Evolutionary conservation across 2,797 vertebrate species (phyloP), one percentile per base, ranked within the genome.

Genomic region (Sebastes cheni): DNA sequence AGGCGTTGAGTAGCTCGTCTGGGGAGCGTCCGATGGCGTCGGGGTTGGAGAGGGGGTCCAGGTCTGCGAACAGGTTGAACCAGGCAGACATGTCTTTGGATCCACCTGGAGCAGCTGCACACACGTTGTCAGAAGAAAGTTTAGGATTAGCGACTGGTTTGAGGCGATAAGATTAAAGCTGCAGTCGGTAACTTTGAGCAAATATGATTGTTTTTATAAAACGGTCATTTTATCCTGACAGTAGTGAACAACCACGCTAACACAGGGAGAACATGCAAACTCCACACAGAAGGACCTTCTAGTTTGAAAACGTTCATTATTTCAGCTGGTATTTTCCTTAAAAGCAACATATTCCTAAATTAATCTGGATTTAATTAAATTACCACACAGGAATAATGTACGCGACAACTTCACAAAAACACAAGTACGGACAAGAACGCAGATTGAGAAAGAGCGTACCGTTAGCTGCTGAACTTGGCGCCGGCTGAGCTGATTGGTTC

Each of bases 61-160:
- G 91, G 90, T 97, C 96, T 66, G 95, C 96, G 65, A 96, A 97
- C 66, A 96, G 94, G 86, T 87, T 96, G 90, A 97, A 96, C 96
- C 94, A 92, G 29, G 94, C 94, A 12, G 96, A 96, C 96, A 96
- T 95, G 91, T 96, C 95, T 88, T 95, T 91, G 67, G 89, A 93
- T 29, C 69, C 91, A 66, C 88, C 86, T 71, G 80, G 88, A 80
- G 91, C 65, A 71, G 76, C 87, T 84, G 52, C 4, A 23, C 2
- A 67, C 42, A 79, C 9, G 8, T 4, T 0, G 4, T 8, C 0
- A 67, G 6, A 46, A 6, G 16, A 27, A n/a, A 22, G 50, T 4
- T 46, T 25, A 10, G 10, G 13, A 22, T 61, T 18, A 67, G 25
- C 62, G 8, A 20, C 64, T 46, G 39, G 16, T 27, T 27, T 39